These are phyloP conservation scores for Arnoldichthys spilopterus DNA, from an alignment of 2,797 vertebrate species.

Conservation along the genomic window DNA sequence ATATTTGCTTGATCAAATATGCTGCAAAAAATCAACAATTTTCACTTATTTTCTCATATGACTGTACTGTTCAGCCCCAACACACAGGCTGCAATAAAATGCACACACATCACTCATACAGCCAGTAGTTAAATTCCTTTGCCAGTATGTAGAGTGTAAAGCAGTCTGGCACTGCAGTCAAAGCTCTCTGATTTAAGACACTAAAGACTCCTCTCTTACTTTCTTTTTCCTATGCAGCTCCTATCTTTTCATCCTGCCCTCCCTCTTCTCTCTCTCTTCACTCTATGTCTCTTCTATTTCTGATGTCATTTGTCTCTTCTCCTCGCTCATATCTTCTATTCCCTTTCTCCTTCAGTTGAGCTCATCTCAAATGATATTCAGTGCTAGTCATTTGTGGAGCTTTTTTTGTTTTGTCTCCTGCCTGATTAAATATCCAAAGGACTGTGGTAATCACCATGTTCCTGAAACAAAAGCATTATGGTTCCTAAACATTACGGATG, in stretches of 20 bases:
- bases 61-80: no score
- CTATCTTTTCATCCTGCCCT: neutral
- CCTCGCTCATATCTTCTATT: neutral
- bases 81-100: neutral
- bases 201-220: constrained; percentile 8
- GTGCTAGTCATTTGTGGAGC: neutral
- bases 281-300: constrained; percentile 15
- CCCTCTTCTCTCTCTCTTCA: neutral
- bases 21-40: no score
- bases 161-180: constrained; percentile 45
- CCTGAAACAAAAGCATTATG: neutral
- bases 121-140: constrained; percentile 5
- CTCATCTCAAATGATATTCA: neutral
- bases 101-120: constrained; percentile 17
- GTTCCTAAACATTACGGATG: no score
- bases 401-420: neutral
- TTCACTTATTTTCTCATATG: no score
- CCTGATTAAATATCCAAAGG: neutral
- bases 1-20: no score
- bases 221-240: constrained; percentile 8
- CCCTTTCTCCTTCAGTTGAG: constrained; percentile 13
- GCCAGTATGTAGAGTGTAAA: constrained; percentile 9
- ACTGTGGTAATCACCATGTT: neutral
- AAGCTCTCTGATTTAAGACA: constrained; percentile 46
- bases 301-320: constrained; percentile 7